Conservation (phyloP, 2,888 invertebrate species). For the Lithosia quadra region DNA sequence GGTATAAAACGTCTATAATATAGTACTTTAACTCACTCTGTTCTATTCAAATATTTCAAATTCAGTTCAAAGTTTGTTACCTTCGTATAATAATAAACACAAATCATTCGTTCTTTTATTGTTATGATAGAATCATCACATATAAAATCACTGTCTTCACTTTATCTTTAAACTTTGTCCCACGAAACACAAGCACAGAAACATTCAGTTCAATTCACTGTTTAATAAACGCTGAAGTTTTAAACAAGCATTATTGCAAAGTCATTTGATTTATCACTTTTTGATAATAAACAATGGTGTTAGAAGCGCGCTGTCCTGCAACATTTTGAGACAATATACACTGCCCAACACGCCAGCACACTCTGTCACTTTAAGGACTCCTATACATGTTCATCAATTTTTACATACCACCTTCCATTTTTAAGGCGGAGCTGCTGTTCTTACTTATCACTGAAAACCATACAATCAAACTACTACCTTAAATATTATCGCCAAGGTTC, state of each 20-base stretch:
- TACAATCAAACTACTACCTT: conserved; percentile 49
- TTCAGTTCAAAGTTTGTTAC: conserved; percentile 18
- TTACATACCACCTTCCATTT: conserved; percentile 88
- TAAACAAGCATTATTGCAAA: conserved; percentile 73
- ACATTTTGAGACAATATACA: conserved; percentile 86
- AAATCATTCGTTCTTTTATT: conserved; percentile 31
- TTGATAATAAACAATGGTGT: conserved; percentile 83
- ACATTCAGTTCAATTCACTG: conserved; percentile 54
- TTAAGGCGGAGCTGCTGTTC: conserved; percentile 86
- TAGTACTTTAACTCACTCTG: neutral
- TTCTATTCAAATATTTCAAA: neutral
- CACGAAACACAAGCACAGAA: conserved; percentile 52
- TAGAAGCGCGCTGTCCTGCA: conserved; percentile 75
- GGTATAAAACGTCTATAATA: neutral
- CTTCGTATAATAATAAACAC: conserved; percentile 26
- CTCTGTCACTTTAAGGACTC: conserved; percentile 87
- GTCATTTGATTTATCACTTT: conserved; percentile 86
- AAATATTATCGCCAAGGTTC: rapidly evolving
- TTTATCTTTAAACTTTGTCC: conserved; percentile 34
- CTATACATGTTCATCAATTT: conserved; percentile 87
- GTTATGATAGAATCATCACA: conserved; percentile 44
- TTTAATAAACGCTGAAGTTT: conserved; percentile 58
- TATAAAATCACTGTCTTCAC: conserved; percentile 43
- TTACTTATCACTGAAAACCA: conserved; percentile 60
- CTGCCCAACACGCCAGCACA: conserved; percentile 85